Evolutionary conservation across 2,888 invertebrate species (phyloP), one percentile per base, ranked within the genome.

Genomic region (Epinotia nisella): DNA sequence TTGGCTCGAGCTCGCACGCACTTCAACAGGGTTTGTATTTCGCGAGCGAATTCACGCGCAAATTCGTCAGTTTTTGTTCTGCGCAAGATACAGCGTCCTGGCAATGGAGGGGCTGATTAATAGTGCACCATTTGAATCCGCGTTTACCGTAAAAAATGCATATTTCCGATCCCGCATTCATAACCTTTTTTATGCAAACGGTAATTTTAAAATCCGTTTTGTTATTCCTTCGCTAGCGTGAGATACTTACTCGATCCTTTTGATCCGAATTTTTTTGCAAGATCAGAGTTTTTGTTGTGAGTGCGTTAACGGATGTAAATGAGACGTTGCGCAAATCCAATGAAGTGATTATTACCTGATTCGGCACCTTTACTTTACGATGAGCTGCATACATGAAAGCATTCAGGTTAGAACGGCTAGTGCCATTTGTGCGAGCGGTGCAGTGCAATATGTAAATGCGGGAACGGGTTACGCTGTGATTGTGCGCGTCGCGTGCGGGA

Each of bases 401-500:
- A 65, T 65, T 53, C 21, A 55, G 65, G 53, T 65, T 65, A 55
- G 41, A 66, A 66, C 66, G 55, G 55, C 41, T 21, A 24, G 55
- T 41, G 56, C 21, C 24, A 13, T 24, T 45, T 58, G 68, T 56
- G 66, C 41, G 66, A 66, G 66, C 41, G 55, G 67, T 41, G 58
- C 72, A 21, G 71, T 45, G 41, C 41, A 45, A 68, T 64, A 74
- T 74, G 69, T 55, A 74, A 70, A 74, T 70, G 65, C 29, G 68
- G 64, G 29, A 58, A 69, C 51, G 69, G 29, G 59, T 64, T 49
- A 49, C 39, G 51, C 51, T 19, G 67, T 59, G 62, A 56, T 60
- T 61, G 67, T 62, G 41, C 24, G 70, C 61, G 71, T 65, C 55
- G 60, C 24, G 74, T 56, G 72, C 61, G 83, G 83, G 86, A 85